Evolutionary conservation across 2,797 vertebrate genomes (phyloP), one percentile per base, ranked within the genome.

Genomic region (Micromesistius poutassou): DNA sequence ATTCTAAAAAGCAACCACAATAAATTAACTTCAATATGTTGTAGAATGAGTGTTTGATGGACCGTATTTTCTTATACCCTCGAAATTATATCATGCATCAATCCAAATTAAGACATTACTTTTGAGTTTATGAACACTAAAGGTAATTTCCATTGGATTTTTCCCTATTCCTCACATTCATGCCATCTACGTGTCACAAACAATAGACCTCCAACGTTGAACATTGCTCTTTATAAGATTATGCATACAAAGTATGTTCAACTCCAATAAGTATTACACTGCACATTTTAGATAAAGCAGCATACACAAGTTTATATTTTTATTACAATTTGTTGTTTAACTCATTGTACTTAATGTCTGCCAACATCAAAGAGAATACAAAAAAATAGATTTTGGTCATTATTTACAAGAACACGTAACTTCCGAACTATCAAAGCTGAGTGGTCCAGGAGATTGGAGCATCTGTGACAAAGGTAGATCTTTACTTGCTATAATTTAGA

Each of bases 341-440:
- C 92, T 93, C 86, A 90, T 91, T 90, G 90, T 88, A 93, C 92
- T 93, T 90, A 92, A 95, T 95, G 94, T 94, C 95, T 96, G 95
- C 94, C 90, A 85, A 94, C 95, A 93, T 95, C 95, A 95, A 94
- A 94, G 91, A 92, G 94, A 94, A 91, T 94, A 94, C 93, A 93
- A 94, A 92, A 93, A 90, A 92, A 94, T 93, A 92, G 92, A 92
- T 96, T 71, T 97, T 95, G 95, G 95, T 96, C 94, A 95, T 95
- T 97, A 96, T 96, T 96, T 97, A 98, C 96, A 97, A 96, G 92
- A 95, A 95, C 89, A 93, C 93, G 92, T 94, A 93, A 93, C 93
- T 91, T 94, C 93, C 93, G 91, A 94, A 94, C 95, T 95, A 95
- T 86, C 90, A 92, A 93, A 94, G 92, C 92, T 91, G 93, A 91